Evolutionary conservation across 2,113 vertebrate genomes (phyloP).

Genomic region (Anguilla japonica): DNA sequence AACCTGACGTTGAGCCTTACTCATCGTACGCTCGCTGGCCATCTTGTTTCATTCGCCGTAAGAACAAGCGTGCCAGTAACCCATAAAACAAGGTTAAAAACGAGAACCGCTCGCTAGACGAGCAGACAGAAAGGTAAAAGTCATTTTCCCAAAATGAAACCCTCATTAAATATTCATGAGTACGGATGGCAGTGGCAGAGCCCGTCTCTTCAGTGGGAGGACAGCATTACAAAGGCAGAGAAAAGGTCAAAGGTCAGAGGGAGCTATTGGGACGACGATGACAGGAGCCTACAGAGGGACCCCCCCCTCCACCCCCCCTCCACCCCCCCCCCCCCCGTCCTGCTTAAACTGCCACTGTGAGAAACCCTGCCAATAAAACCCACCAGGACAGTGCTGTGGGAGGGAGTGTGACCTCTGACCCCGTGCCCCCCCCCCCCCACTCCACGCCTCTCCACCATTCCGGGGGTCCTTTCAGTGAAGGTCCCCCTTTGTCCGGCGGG

Average conservation of each 20-base stretch:
- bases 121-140: no score
- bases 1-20: not conserved
- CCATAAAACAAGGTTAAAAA: no score
- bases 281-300: slow-evolving; percentile 39
- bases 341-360: not conserved
- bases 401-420: slow-evolving; percentile 58
- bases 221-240: not conserved
- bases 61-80: no score
- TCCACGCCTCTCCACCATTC: slow-evolving; percentile 26
- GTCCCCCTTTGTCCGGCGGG: slow-evolving; percentile 59
- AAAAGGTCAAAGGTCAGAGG: slow-evolving; percentile 50
- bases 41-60: no score
- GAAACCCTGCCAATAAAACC: slow-evolving; percentile 51
- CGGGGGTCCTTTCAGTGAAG: not conserved
- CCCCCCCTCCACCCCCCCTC: slow-evolving; percentile 11
- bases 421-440: slow-evolving; percentile 29
- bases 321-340: not conserved
- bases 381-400: slow-evolving; percentile 52
- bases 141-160: no score
- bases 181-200: not conserved
- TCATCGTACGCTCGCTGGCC: no score
- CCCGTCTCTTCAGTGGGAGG: not conserved
- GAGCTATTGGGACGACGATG: slow-evolving; percentile 52
- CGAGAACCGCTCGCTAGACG: no score
- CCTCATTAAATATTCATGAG: no score